A percentile compares a stretch with the other conserved stretches of the same genome.
Conservation (phyloP, 2,888 invertebrate species). For the Leucozona laternaria region DNA sequence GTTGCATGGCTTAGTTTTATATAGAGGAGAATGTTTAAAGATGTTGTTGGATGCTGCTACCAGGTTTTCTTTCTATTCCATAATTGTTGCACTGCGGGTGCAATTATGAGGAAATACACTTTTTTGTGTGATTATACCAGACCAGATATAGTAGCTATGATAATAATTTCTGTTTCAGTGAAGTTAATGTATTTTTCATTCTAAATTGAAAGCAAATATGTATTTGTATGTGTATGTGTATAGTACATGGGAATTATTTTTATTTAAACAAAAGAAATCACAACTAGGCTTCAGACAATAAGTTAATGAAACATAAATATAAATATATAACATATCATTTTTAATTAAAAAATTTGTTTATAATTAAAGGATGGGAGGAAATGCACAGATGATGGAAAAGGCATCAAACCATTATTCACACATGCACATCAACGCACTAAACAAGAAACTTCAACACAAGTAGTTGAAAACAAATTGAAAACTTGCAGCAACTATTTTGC, state of each 20-base stretch:
- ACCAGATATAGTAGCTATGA: constrained; percentile 30
- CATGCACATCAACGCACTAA: too few species aligned
- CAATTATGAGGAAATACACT: constrained; percentile 60
- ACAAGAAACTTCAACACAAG: too few species aligned
- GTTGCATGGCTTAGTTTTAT: constrained; percentile 46
- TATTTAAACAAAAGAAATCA: neutral
- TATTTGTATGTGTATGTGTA: too few species aligned
- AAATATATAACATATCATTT: neutral
- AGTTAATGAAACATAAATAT: neutral
- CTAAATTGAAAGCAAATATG: constrained; percentile 19
- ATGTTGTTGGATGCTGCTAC: constrained; percentile 28
- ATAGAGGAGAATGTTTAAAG: constrained; percentile 45
- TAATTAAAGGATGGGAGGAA: neutral
- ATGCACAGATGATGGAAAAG: too few species aligned
- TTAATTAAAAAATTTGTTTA: neutral
- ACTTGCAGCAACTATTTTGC: too few species aligned
- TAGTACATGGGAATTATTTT: neutral
- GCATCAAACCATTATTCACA: too few species aligned
- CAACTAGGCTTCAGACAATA: neutral
- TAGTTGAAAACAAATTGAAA: too few species aligned
- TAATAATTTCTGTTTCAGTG: constrained; percentile 66
- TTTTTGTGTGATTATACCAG: constrained; percentile 17
- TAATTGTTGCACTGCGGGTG: constrained; percentile 62
- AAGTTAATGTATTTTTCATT: constrained; percentile 37
- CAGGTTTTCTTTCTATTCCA: constrained; percentile 35